phyloP scores from a whole-genome alignment of 2,113 vertebrate species.

The Sialia sialis region DNA sequence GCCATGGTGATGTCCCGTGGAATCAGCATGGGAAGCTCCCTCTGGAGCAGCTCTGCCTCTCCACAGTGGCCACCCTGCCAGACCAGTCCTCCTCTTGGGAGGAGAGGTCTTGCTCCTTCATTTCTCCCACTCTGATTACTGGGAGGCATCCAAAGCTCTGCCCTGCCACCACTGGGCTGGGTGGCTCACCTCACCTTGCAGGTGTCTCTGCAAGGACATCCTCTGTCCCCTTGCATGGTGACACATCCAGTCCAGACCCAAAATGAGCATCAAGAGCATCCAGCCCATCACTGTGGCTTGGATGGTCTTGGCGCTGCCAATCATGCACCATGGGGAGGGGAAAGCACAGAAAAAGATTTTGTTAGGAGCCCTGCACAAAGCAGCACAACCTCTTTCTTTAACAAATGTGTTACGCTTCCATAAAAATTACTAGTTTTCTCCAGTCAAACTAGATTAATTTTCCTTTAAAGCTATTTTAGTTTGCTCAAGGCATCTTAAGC shows the following conservation, averaged over 20 bases:
- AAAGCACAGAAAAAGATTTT: not conserved
- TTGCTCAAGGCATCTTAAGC: slow-evolving; percentile 54
- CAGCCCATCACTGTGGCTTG: not conserved
- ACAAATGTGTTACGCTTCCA: slow-evolving; percentile 32
- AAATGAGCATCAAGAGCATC: not conserved
- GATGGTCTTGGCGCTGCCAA: not conserved
- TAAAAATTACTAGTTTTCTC: slow-evolving; percentile 4
- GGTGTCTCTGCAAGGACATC: not conserved
- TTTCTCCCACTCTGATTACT: not conserved
- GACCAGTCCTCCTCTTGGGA: not conserved
- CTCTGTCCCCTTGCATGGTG: not conserved
- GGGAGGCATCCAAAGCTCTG: not conserved
- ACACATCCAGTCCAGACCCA: not conserved
- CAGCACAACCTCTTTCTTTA: not conserved
- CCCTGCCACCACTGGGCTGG: rapidly evolving
- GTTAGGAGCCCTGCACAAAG: not conserved
- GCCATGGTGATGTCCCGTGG: not conserved
- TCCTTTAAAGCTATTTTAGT: slow-evolving; percentile 33
- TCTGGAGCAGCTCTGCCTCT: not conserved
- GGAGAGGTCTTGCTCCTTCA: not conserved
- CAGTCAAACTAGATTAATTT: slow-evolving; percentile 55
- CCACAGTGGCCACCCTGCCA: not conserved
- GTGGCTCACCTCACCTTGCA: not conserved
- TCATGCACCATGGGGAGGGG: not conserved
- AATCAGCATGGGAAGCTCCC: not conserved